Evolutionary conservation across 1,140 invertebrate species (phyloP).

Genomic region (Anthonomus grandis): DNA sequence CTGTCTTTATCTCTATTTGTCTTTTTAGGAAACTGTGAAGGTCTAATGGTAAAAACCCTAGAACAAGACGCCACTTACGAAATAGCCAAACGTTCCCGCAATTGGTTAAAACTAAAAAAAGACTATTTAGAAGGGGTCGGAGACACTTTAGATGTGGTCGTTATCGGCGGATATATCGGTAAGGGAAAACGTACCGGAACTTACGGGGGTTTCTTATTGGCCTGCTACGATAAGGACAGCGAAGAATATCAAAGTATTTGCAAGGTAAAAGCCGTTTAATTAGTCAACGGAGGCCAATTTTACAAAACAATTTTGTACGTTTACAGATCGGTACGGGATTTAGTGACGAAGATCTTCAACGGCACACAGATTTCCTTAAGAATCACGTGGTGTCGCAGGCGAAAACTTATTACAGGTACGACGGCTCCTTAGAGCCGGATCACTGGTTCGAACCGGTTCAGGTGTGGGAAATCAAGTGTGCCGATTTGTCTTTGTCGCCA

Average conservation of each 20-base stretch:
- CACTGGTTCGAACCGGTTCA: conserved; percentile 92
- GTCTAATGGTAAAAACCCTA: conserved; percentile 97
- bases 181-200: conserved; percentile 91
- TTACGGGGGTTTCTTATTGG: conserved; percentile 95
- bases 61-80: conserved; percentile 93
- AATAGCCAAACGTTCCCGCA: conserved; percentile 94
- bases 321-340: conserved; percentile 95
- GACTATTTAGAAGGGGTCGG: conserved; percentile 95
- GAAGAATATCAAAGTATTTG: conserved; percentile 94
- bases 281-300: no score
- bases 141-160: conserved; percentile 91
- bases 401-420: conserved; percentile 85
- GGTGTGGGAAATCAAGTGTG: conserved; percentile 99
- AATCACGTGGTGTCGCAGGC: conserved; percentile 70
- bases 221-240: conserved; percentile 90
- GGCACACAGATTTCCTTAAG: conserved; percentile 76
- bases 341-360: conserved; percentile 84
- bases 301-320: conserved; percentile 1
- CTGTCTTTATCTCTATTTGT: no score
- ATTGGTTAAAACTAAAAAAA: conserved; percentile 98
- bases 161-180: conserved; percentile 93
- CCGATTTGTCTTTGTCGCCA: conserved; percentile 95
- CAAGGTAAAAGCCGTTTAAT: conserved; percentile 59
- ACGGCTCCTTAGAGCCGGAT: conserved; percentile 77
- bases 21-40: conserved; percentile 88